phyloP scores from a whole-genome alignment of 2,797 vertebrate genomes.

The Chelonia mydas region DNA sequence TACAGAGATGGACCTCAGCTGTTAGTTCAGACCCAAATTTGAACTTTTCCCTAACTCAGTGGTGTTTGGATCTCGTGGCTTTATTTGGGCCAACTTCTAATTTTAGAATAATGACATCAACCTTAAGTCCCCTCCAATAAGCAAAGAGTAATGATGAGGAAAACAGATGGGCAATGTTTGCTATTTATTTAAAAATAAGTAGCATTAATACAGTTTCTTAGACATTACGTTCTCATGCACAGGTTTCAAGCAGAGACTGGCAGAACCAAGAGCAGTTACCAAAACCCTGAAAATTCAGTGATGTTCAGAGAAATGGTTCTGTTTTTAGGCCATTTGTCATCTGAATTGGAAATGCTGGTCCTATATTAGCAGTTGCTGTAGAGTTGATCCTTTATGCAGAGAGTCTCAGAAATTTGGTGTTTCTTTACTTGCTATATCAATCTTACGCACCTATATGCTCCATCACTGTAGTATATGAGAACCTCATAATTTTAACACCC shows the following conservation, averaged over 20 bases:
- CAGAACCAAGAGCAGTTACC: background rate
- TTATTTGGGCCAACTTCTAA: background rate
- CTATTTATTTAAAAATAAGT: no score
- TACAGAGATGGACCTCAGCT: background rate
- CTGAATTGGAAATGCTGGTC: background rate
- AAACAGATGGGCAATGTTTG: no score
- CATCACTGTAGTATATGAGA: no score
- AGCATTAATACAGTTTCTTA: no score
- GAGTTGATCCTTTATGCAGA: no score
- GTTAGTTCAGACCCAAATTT: background rate
- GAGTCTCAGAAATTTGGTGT: background rate
- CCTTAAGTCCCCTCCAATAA: background rate
- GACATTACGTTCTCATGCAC: no score
- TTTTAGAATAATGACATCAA: background rate
- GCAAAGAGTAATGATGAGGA: background rate
- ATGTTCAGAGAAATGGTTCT: background rate
- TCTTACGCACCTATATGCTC: background rate
- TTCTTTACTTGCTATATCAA: background rate
- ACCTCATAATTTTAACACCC: no score
- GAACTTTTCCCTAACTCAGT: background rate
- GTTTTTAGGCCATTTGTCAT: background rate
- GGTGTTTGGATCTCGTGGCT: background rate
- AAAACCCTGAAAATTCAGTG: background rate
- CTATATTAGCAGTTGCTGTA: no score
- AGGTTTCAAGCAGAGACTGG: no score